A percentile compares a stretch with the other conserved stretches of the same genome.
These are phyloP conservation scores for Sebastes aleutianus DNA, from an alignment of 2,797 vertebrate species.

Conservation along the genomic window DNA sequence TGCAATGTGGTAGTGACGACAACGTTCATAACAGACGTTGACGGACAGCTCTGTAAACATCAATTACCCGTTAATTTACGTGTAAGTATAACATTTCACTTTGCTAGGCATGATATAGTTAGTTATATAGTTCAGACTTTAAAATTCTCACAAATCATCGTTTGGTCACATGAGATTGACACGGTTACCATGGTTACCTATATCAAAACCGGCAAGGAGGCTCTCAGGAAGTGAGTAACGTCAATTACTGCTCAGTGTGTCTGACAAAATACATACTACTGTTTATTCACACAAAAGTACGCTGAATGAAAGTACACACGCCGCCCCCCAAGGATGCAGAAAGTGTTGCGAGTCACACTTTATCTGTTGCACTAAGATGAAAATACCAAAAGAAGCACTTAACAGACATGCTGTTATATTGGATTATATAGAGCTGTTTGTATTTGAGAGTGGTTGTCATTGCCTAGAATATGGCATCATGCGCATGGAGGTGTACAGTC, in stretches of 20 bases:
- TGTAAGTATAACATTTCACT: too few species aligned
- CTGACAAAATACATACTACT: background rate
- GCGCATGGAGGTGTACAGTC: slow-evolving; percentile 13
- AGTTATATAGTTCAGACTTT: too few species aligned
- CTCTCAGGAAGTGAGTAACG: background rate
- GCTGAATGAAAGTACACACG: too few species aligned
- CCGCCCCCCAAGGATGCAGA: background rate
- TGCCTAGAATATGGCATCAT: slow-evolving; percentile 20
- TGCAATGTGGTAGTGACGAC: background rate
- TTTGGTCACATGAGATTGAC: background rate
- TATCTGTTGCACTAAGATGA: background rate
- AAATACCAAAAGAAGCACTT: background rate
- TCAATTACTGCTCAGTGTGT: background rate
- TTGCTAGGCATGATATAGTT: too few species aligned
- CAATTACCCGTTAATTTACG: too few species aligned
- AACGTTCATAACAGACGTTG: too few species aligned
- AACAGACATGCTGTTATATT: slow-evolving; percentile 23
- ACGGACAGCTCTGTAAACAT: too few species aligned
- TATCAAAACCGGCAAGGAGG: background rate
- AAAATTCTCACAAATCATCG: too few species aligned
- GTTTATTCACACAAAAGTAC: too few species aligned
- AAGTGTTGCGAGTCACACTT: background rate
- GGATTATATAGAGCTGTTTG: slow-evolving; percentile 43
- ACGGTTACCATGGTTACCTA: background rate
- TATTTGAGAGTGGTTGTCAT: slow-evolving; percentile 41